Evolutionary conservation across 30 jellyfish, hydroid and myxozoan genomes (phyloP), one percentile per base, ranked within the genome.

Genomic region (Cassiopea andromeda): DNA sequence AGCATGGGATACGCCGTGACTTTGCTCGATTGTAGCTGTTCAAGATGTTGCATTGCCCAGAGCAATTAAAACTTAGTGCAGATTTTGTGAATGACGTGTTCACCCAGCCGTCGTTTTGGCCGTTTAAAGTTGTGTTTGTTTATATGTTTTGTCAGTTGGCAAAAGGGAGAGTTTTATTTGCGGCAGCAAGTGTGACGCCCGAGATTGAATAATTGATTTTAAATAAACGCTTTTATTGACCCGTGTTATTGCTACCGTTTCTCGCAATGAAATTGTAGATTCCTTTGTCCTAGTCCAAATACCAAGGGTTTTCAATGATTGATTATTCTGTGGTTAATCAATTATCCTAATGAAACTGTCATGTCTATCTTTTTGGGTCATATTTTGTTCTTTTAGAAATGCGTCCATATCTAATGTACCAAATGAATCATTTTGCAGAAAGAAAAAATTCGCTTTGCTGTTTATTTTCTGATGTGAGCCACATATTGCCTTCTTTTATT

Each of bases 341-440:
- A 5, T 69, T 57, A 15, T 27, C 38, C 38, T 75, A 1, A 18
- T 46, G 46, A 75, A 50, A 75, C 17, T 46, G 68, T 44, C 68
- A 57, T 44, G 60, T 75, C 68, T 75, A 10, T 1, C 81, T 4
- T 46, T 38, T 48, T 46, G 83, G 83, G 83, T 75, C 83, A 75
- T 75, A n/a, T 46, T 75, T 75, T 75, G 83, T 75, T 75, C 69
- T n/a, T 58, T 7, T 38, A 69, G 66, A 75, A 46, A 10, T 75
- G 83, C 83, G 69, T 75, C 83, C 12, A 7, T 6, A 44, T 1
- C 44, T n/a, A 46, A 75, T 44, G 14, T 50, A 14, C 19, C 66
- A 19, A 12, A 6, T 75, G 69, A 75, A 46, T 75, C 66, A 14
- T 46, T 75, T 75, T 75, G 46, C 46, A 43, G 83, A 16, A 75